phyloP scores from a whole-genome alignment of 2,797 vertebrate genomes.

The Esox lucius region DNA sequence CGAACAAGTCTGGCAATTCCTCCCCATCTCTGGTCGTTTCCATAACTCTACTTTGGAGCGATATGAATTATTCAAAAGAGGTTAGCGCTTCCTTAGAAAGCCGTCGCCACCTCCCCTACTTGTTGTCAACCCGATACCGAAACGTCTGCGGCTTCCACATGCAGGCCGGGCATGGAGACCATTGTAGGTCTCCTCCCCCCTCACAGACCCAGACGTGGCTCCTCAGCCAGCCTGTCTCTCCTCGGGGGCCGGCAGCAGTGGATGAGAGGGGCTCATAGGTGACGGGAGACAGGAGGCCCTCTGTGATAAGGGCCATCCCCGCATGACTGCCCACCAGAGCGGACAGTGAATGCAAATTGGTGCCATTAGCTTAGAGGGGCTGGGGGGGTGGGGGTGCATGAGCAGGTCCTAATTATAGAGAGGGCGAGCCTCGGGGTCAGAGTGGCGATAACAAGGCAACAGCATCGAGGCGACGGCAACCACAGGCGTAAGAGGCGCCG shows the following conservation, averaged over 20 bases:
- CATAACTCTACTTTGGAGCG: neutral
- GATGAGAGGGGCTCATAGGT: constrained; percentile 58
- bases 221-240: neutral
- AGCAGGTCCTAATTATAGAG: constrained; percentile 70
- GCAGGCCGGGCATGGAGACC: constrained; percentile 46
- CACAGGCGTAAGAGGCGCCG: constrained; percentile 36
- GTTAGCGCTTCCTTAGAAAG: neutral
- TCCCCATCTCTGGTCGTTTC: neutral
- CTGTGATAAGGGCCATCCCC: constrained; percentile 64
- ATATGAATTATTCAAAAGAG: neutral
- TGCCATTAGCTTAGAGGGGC: constrained; percentile 59
- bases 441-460: constrained; percentile 44
- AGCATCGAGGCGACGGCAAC: constrained; percentile 46
- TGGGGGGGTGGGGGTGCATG: constrained; percentile 32
- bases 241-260: constrained; percentile 38
- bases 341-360: constrained; percentile 77
- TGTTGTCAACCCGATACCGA: constrained; percentile 10
- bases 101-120: constrained; percentile 2
- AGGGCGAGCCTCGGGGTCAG: constrained; percentile 30
- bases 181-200: constrained; percentile 24
- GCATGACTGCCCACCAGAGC: constrained; percentile 72
- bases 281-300: constrained; percentile 66
- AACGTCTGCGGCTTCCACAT: constrained; percentile 40
- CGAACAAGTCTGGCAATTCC: constrained; percentile 12
- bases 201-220: neutral